Base-by-base conservation (phyloP, 2,113 vertebrate species). In the Pelecanoides urinatrix region DNA sequence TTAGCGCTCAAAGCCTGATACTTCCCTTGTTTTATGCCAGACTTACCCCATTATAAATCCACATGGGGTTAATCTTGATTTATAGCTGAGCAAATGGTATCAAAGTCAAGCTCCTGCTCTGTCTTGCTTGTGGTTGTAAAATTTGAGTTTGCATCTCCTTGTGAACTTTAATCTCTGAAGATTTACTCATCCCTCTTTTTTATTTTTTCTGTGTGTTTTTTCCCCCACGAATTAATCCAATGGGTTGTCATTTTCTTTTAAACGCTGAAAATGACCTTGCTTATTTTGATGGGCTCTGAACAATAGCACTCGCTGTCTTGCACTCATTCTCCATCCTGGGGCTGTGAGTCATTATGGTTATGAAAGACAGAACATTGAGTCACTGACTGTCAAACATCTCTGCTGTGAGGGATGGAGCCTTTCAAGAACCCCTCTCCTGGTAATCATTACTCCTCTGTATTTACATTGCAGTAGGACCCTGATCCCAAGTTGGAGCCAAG, bases 271-370 rank as follows among this genome's bases (percentile, higher is more conserved):
- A 97, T 96, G 96, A 92, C 96, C 95, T 91, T 96, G 84, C 87
- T 94, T 96, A 90, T 95, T 97, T 83, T 91, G 91, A 95, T 97
- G 92, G 75, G 80, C 52, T 94, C 52, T 83, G 92, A 96, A 96
- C 91, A 97, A 96, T 94, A 90, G 81, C 10, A 50, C 65, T 97
- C 13, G 1, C 70, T 97, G 90, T 88, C 83, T 90, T 86, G 81
- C 50, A 44, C 53, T 96, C 56, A 9, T 91, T 92, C 93, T 72
- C 61, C 82, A 82, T 96, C 84, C 95, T 55, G 71, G 84, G 84
- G 42, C 86, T 95, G 84, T 97, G 96, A 97, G 88, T 97, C 96
- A 97, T 95, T 92, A 86, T 6, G 45, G 71, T 97, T 97, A 95
- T 92, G 85, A 97, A 97, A 96, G 92, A 65, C 63, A 91, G 73